These are phyloP conservation scores for Drosophila lini DNA, from an alignment of 1,140 invertebrate genomes.

Conservation along the genomic window DNA sequence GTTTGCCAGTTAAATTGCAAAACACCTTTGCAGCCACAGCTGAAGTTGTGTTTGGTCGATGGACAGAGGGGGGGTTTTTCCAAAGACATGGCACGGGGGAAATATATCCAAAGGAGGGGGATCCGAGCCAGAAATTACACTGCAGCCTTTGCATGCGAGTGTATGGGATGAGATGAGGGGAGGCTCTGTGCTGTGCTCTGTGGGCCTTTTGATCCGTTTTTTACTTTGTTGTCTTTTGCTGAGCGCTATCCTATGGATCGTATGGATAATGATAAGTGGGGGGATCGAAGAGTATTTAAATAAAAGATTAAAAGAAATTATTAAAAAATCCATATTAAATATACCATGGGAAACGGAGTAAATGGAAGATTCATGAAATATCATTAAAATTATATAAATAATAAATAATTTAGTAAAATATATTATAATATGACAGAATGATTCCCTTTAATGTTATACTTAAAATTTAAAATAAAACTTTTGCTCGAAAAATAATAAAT, in stretches of 20 bases:
- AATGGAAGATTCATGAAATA: fast-evolving
- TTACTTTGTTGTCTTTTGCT: slow-evolving; percentile 47
- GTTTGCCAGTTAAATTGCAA: slow-evolving; percentile 80
- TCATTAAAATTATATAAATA: not conserved
- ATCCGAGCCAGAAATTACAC: slow-evolving; percentile 34
- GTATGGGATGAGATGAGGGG: slow-evolving; percentile 10
- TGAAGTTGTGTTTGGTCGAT: slow-evolving; percentile 7
- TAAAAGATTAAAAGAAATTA: too few relatives aligned
- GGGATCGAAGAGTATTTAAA: slow-evolving; percentile 25
- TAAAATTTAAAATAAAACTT: too few relatives aligned
- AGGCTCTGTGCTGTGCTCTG: slow-evolving; percentile 4
- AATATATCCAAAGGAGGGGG: slow-evolving; percentile 9
- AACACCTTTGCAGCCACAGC: slow-evolving; percentile 80
- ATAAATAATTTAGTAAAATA: not conserved
- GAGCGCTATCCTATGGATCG: slow-evolving; percentile 49
- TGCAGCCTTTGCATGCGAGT: slow-evolving; percentile 18
- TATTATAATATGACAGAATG: too few relatives aligned
- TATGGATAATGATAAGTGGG: slow-evolving; percentile 50
- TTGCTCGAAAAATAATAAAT: too few relatives aligned
- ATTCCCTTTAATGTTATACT: too few relatives aligned
- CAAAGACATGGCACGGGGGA: not conserved
- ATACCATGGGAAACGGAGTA: too few relatives aligned
- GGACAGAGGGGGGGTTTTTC: slow-evolving; percentile 2
- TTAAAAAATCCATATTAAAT: too few relatives aligned
- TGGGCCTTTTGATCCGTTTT: slow-evolving; percentile 63